Evolutionary conservation across 2,113 vertebrate genomes (phyloP).

Genomic region (Heptranchias perlo): DNA sequence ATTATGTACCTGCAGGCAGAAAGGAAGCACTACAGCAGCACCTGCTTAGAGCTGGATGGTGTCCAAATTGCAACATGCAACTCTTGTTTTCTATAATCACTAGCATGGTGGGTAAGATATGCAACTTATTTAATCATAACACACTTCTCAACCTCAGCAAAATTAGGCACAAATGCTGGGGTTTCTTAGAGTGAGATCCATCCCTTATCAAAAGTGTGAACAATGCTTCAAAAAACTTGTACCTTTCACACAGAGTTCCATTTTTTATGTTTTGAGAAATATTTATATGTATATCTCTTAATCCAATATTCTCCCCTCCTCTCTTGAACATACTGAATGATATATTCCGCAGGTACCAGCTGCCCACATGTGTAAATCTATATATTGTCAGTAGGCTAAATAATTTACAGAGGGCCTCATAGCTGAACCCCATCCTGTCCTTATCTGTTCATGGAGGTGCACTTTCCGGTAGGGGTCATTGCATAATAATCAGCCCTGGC

Average conservation of each 20-base stretch:
- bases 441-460: background rate
- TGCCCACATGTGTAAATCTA: background rate
- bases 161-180: background rate
- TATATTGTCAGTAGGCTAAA: background rate
- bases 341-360: background rate
- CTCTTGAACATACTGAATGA: background rate
- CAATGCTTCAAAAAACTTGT: background rate
- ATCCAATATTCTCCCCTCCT: background rate
- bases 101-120: background rate
- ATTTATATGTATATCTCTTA: background rate
- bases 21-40: background rate
- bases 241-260: background rate
- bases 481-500: background rate
- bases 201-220: background rate
- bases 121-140: background rate
- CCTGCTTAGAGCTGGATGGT: background rate
- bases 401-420: background rate
- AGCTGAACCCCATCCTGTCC: background rate
- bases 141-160: background rate
- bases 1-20: constrained; percentile 27
- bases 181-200: background rate
- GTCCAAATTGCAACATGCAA: background rate
- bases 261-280: background rate
- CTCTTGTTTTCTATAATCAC: background rate
- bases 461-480: background rate